Base-by-base conservation (phyloP, 2,797 vertebrate genomes). In the Bradypodion ventrale region DNA sequence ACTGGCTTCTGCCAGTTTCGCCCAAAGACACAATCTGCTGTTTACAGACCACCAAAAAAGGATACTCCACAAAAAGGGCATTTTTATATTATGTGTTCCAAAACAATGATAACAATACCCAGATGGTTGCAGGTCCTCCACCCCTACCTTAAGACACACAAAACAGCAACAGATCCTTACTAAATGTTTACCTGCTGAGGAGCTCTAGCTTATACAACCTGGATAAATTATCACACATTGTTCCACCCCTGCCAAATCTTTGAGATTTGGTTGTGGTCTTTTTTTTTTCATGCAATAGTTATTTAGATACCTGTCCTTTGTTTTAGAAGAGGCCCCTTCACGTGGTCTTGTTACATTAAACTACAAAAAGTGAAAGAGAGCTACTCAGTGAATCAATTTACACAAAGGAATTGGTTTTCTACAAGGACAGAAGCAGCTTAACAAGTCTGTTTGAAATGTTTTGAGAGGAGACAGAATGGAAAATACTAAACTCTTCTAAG, bases 221-320 rank as follows among this genome's bases (percentile, higher is more conserved):
- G 49, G 92, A 74, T 42, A 62, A 29, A 85, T 83, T 91, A 90
- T 87, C 85, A 94, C 90, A 78, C 78, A 89, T 91, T 32, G 81
- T 88, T 92, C 40, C 19, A 23, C 9, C 66, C 35, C 87, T 88
- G 89, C 87, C 82, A 44, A 73, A 78, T 85, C 83, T 82, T 75
- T 0, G 29, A 72, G 19, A 73, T 93, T 91, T 88, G 89, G 80
- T 13, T 88, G 68, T 84, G 88, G 75, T 23, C 80, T 91, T 49
- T 88, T n/a, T 88, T n/a, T 85, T 82, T 80, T 84, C 46, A 70
- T 75, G 86, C 79, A 91, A 87, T 83, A 90, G 86, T 86, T 89
- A 66, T 62, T 85, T 15, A 2, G 15, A 73, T 23, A 65, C 42
- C 80, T 7, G 8, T 10, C 59, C 66, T 21, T 60, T 27, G 1